phyloP scores from a whole-genome alignment of 2,797 vertebrate genomes.

The Cyprinodon diabolis region DNA sequence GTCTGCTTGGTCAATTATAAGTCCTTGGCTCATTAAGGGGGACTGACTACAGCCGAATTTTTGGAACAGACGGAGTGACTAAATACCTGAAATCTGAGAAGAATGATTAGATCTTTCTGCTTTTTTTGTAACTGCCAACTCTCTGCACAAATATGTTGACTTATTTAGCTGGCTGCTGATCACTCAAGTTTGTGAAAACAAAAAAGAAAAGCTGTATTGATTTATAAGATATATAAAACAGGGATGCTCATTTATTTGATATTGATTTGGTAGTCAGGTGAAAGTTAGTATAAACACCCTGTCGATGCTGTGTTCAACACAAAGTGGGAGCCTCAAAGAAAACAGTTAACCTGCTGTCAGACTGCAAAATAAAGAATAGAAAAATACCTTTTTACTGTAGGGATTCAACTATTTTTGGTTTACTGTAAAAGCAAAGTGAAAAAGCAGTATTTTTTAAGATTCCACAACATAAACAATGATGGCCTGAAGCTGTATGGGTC shows the following conservation, averaged over 20 bases:
- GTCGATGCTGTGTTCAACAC: constrained; percentile 48
- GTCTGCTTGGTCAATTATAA: constrained; percentile 80
- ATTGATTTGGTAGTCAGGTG: constrained; percentile 67
- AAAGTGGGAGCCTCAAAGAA: constrained; percentile 42
- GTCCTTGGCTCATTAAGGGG: constrained; percentile 56
- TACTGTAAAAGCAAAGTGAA: not conserved
- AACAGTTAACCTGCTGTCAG: constrained; percentile 27
- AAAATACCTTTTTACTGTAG: not conserved
- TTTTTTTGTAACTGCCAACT: constrained; percentile 61
- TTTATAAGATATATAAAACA: constrained; percentile 47
- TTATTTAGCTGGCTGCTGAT: constrained; percentile 49
- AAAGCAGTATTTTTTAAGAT: not conserved
- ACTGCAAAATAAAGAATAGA: constrained; percentile 15
- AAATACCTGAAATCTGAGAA: constrained; percentile 73
- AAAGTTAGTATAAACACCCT: constrained; percentile 44
- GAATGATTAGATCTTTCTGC: constrained; percentile 66
- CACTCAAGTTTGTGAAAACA: constrained; percentile 36
- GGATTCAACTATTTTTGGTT: not conserved
- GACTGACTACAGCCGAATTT: constrained; percentile 43
- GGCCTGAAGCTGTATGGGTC: not conserved
- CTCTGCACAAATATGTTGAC: constrained; percentile 48
- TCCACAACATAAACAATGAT: not conserved
- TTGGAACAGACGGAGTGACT: constrained; percentile 62
- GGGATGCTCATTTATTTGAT: constrained; percentile 52
- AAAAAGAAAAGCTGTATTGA: constrained; percentile 41